phyloP scores from a whole-genome alignment of 2,113 vertebrate species.

The Heterochromis multidens region DNA sequence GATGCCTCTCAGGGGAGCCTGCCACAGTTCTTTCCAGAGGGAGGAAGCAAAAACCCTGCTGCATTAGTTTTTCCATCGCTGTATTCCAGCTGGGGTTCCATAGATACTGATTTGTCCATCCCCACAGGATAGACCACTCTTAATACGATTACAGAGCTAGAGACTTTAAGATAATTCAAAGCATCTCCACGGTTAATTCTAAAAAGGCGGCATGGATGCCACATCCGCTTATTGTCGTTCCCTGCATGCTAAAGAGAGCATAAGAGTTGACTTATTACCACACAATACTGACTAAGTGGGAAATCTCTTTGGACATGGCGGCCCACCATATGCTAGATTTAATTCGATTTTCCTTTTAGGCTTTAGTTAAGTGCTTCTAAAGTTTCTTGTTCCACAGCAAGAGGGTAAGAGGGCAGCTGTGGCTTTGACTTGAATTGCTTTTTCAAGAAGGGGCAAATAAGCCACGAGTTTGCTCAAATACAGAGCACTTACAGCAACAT shows the following conservation, averaged over 20 bases:
- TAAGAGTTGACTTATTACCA: conserved; percentile 69
- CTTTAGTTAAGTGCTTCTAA: conserved; percentile 65
- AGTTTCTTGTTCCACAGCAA: conserved; percentile 54
- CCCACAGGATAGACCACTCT: conserved; percentile 50
- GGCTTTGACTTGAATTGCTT: conserved; percentile 54
- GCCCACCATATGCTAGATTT: conserved; percentile 71
- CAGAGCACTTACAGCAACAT: conserved; percentile 18
- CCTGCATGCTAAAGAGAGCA: conserved; percentile 41
- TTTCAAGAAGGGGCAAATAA: conserved; percentile 54
- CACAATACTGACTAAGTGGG: conserved; percentile 70
- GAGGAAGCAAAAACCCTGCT: conserved; percentile 16
- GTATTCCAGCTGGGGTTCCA: conserved; percentile 23
- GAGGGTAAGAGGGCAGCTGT: conserved; percentile 53
- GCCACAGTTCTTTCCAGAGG: neutral
- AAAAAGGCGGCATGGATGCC: conserved; percentile 52
- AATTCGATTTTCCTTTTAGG: conserved; percentile 73
- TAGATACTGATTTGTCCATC: conserved; percentile 49
- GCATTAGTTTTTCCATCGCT: conserved; percentile 10
- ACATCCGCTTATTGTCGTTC: conserved; percentile 65
- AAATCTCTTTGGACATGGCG: conserved; percentile 75
- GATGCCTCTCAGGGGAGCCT: conserved; percentile 40
- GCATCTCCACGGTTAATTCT: conserved; percentile 66
- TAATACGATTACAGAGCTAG: conserved; percentile 72
- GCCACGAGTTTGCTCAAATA: conserved; percentile 31
- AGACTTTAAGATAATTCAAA: conserved; percentile 75